Base-by-base conservation (phyloP, 2,113 vertebrate species). In the Trogon melanurus region DNA sequence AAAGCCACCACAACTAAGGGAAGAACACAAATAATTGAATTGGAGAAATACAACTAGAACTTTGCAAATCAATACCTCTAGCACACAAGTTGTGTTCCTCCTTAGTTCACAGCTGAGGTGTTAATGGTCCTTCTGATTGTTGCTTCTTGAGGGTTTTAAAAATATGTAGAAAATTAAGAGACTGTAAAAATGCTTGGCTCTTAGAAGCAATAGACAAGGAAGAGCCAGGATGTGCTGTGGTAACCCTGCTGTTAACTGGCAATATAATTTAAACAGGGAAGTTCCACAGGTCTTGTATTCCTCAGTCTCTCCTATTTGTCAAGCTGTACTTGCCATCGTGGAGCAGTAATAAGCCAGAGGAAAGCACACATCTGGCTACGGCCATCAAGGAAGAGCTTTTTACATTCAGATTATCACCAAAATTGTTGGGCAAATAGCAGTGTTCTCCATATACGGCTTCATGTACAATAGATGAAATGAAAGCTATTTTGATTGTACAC, bases 391-490 rank as follows among this genome's bases (percentile, higher is more conserved):
- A 91, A 61, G 27, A 88, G 74, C 71, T 85, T 72, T 70, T 76
- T 13, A 58, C 74, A 81, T 36, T 82, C 70, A 65, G 13, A 71
- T 83, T 93, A 75, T 29, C 62, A 58, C 58, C 67, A 54, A 54
- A 65, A 79, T 7, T 4, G 23, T 65, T 75, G 84, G 34, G 65
- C 61, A 73, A 53, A 72, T 13, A 71, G 32, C 32, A 45, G 1
- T 15, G 41, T 5, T 81, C 45, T 69, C 57, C 47, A 27, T 8
- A 50, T 10, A 82, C 1, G 4, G 7, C 3, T 78, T 57, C 44
- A 19, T 20, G 9, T 29, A 48, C 18, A 72, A 41, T 0, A 0
- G 26, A 13, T 10, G 12, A 91, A 87, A 8, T 0, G 0, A 54
- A 82, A 79, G 23, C 20, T 44, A n/a, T n/a, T 66, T 69, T 36